phyloP scores from a whole-genome alignment of 35 echinoderm and acorn worm species.

The Holothuria glaberrima region DNA sequence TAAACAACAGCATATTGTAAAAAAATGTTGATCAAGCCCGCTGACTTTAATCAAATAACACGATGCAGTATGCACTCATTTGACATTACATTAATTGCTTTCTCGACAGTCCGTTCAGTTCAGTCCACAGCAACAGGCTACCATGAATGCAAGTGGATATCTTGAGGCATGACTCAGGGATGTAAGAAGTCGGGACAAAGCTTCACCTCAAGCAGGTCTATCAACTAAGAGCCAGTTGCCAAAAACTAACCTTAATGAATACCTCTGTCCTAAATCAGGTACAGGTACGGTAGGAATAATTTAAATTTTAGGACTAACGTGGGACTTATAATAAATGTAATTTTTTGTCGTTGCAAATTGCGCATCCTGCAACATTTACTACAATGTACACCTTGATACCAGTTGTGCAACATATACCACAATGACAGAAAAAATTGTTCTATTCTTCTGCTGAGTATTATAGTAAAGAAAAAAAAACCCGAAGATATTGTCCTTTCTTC shows the following conservation, averaged over 20 bases:
- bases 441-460: neutral
- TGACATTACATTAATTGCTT: constrained; percentile 25
- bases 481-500: neutral
- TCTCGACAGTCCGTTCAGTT: neutral
- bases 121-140: constrained; percentile 7
- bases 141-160: constrained; percentile 4
- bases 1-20: neutral
- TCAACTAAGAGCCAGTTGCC: neutral
- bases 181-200: constrained; percentile 12
- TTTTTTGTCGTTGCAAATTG: constrained; percentile 1
- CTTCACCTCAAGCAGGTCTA: constrained; percentile 1
- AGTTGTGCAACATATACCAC: neutral
- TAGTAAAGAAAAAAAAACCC: neutral
- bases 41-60: neutral
- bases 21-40: constrained; percentile 6
- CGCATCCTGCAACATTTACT: neutral
- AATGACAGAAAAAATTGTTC: neutral
- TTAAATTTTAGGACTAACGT: neutral
- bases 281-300: constrained; percentile 23
- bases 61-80: constrained; percentile 17
- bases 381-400: neutral
- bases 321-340: neutral
- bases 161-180: neutral
- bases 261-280: constrained; percentile 11
- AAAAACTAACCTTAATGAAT: neutral